A percentile compares a stretch with the other conserved stretches of the same genome.
phyloP scores from a whole-genome alignment of 2,797 vertebrate genomes.

The Ambastaia sidthimunki region DNA sequence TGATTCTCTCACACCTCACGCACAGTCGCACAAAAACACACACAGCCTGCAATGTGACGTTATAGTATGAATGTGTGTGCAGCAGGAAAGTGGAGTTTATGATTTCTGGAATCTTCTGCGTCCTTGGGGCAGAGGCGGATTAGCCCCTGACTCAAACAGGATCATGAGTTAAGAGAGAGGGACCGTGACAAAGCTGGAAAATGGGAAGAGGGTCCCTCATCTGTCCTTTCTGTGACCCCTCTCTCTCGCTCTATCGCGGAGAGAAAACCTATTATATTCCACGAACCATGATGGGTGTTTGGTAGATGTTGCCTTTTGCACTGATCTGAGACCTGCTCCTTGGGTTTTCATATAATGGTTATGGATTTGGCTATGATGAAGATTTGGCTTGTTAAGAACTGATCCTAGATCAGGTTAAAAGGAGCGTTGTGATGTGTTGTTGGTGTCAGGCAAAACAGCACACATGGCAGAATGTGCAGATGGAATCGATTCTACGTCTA shows the following conservation, averaged over 20 bases:
- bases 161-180: constrained; percentile 55
- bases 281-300: constrained; percentile 44
- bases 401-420: constrained; percentile 29
- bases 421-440: constrained; percentile 44
- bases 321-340: constrained; percentile 36
- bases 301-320: constrained; percentile 28
- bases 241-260: constrained; percentile 10
- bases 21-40: constrained; percentile 27
- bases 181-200: constrained; percentile 60
- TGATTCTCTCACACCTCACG: constrained; percentile 8
- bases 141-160: constrained; percentile 53
- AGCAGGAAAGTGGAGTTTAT: constrained; percentile 40
- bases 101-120: constrained; percentile 58
- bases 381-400: not conserved
- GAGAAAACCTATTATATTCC: constrained; percentile 46
- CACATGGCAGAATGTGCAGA: constrained; percentile 37
- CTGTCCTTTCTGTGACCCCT: constrained; percentile 57
- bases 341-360: constrained; percentile 16
- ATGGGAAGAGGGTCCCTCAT: constrained; percentile 50
- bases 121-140: constrained; percentile 57
- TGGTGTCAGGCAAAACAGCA: constrained; percentile 45
- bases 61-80: constrained; percentile 15
- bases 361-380: constrained; percentile 20
- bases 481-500: constrained; percentile 55
- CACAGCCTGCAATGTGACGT: not conserved